phyloP scores from a whole-genome alignment of 2,888 invertebrate species.

The Phengaris alcon region DNA sequence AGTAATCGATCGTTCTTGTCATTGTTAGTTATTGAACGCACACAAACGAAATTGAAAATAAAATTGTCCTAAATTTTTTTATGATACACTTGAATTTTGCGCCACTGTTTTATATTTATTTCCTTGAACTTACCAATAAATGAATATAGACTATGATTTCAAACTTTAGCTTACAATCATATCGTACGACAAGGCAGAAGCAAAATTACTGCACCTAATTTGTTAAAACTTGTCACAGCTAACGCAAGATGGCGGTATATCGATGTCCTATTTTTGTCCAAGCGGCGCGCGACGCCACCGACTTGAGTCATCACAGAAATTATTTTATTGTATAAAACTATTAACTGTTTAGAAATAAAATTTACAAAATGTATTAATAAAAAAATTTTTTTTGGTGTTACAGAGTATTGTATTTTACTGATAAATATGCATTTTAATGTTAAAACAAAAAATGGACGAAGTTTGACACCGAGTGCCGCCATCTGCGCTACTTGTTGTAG shows the following conservation, averaged over 20 bases:
- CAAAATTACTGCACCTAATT: constrained; percentile 61
- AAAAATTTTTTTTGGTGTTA: not conserved
- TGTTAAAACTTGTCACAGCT: constrained; percentile 62
- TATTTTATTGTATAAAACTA: constrained; percentile 26
- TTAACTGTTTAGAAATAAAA: not conserved
- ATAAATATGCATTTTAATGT: not conserved
- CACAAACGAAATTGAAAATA: constrained; percentile 29
- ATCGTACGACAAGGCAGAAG: not conserved
- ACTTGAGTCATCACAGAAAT: constrained; percentile 38
- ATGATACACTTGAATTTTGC: constrained; percentile 64
- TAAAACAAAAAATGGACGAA: constrained; percentile 20
- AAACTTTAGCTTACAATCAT: constrained; percentile 51
- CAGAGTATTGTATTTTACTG: not conserved
- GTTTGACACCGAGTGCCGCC: constrained; percentile 55
- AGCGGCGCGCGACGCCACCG: constrained; percentile 35
- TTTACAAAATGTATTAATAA: not conserved
- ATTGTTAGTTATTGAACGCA: constrained; percentile 30
- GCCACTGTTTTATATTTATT: constrained; percentile 56
- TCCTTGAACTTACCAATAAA: constrained; percentile 63
- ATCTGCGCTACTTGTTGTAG: constrained; percentile 47
- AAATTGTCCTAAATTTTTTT: constrained; percentile 35
- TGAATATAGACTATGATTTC: constrained; percentile 56
- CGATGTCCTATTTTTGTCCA: constrained; percentile 45
- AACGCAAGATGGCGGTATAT: constrained; percentile 75
- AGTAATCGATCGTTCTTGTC: constrained; percentile 37